Conservation (phyloP, 23 tunicate species). For the Diplosoma virens region DNA sequence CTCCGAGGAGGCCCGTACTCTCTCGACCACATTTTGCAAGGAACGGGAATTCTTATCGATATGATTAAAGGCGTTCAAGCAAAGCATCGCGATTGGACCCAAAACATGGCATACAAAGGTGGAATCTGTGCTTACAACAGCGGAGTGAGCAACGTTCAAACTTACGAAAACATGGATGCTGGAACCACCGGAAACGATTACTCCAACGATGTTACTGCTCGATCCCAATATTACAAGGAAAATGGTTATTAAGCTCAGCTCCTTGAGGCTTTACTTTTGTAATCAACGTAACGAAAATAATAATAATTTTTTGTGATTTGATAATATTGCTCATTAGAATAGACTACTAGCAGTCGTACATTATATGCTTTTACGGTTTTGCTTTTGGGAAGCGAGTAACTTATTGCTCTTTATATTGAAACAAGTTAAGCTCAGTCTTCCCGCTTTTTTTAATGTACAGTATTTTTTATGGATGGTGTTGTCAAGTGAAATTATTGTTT, state of each 20-base stretch:
- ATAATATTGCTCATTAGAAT: too few species aligned
- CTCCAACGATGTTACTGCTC: constrained; percentile 70
- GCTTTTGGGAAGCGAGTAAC: too few species aligned
- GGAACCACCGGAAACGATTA: constrained; percentile 83
- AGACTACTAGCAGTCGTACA: too few species aligned
- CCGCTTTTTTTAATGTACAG: too few species aligned
- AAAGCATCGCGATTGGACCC: constrained; percentile 69
- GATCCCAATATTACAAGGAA: constrained; percentile 64
- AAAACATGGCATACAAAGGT: constrained; percentile 58
- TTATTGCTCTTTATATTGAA: too few species aligned
- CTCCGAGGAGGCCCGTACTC: constrained; percentile 64
- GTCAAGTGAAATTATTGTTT: too few species aligned
- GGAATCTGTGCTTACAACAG: constrained; percentile 95
- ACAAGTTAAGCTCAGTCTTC: too few species aligned
- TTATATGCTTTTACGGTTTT: too few species aligned
- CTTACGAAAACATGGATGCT: constrained; percentile 79
- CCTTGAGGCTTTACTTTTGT: too few species aligned
- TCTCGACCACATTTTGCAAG: constrained; percentile 59
- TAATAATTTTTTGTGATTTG: too few species aligned
- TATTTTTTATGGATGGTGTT: too few species aligned
- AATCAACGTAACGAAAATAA: too few species aligned
- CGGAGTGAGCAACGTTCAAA: constrained; percentile 75
- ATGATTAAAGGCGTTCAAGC: constrained; percentile 62
- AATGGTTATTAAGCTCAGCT: constrained; percentile 59
- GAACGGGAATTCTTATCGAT: constrained; percentile 78